Percentiles rank a stretch among this genome's conserved stretches.
Evolutionary conservation across 2,888 invertebrate genomes (phyloP).

Genomic region (Stegophylla sp.): DNA sequence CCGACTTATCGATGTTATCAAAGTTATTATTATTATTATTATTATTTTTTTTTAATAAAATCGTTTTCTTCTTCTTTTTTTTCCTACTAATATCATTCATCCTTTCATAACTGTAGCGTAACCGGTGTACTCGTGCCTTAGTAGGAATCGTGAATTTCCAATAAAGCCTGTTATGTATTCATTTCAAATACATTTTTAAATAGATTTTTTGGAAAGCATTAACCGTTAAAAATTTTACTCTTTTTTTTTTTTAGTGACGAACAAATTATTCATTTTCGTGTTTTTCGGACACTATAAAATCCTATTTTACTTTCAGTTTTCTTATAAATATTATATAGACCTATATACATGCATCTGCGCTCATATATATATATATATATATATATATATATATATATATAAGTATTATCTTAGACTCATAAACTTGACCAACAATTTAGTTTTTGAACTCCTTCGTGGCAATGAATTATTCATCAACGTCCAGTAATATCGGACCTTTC

Average conservation of each 20-base stretch:
- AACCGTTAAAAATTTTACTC: background rate
- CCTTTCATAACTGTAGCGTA: too few species aligned
- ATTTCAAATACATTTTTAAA: background rate
- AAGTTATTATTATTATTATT: too few species aligned
- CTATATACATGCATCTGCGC: too few species aligned
- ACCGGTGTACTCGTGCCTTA: too few species aligned
- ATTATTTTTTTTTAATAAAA: too few species aligned
- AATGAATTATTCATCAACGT: constrained; percentile 54
- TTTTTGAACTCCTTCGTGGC: background rate
- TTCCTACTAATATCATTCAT: too few species aligned
- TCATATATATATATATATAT: background rate
- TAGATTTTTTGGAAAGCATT: background rate
- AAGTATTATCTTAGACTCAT: background rate
- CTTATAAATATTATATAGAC: background rate
- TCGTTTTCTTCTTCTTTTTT: too few species aligned
- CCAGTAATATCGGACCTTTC: background rate
- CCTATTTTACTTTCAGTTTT: constrained; percentile 4
- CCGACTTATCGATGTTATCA: too few species aligned
- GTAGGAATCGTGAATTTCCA: too few species aligned
- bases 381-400: background rate
- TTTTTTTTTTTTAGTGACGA: background rate
- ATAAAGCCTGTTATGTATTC: background rate
- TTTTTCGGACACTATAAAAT: constrained; percentile 12
- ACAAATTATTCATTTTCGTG: background rate
- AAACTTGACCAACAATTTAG: constrained; percentile 25